Percentiles rank a stretch among this genome's conserved stretches.
phyloP scores from a whole-genome alignment of 2,888 invertebrate genomes.

The Eurytoma californica region DNA sequence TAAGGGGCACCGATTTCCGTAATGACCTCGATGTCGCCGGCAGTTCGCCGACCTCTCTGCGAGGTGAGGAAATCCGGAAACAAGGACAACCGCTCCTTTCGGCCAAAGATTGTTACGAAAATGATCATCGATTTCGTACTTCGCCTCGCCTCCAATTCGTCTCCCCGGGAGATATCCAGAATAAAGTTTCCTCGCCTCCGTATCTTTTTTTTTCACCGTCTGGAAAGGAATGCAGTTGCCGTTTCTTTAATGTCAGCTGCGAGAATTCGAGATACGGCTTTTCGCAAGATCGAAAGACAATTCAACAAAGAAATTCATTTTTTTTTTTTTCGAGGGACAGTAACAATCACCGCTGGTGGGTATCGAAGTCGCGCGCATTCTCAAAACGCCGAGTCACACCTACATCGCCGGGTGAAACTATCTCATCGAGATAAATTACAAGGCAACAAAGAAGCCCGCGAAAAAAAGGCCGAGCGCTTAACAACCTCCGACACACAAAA shows the following conservation, averaged over 20 bases:
- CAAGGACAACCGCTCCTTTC: constrained; percentile 44
- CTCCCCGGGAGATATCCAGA: not conserved
- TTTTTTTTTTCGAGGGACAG: too few species aligned
- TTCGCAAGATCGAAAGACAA: too few species aligned
- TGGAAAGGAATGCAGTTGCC: not conserved
- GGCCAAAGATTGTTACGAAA: not conserved
- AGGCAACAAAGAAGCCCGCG: not conserved
- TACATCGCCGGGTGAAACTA: not conserved
- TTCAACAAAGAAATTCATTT: too few species aligned
- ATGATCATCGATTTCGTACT: not conserved
- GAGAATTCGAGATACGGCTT: too few species aligned
- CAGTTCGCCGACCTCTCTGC: constrained; percentile 42
- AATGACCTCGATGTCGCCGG: constrained; percentile 41
- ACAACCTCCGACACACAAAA: constrained; percentile 14
- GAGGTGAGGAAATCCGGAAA: constrained; percentile 54
- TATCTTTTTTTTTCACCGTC: not conserved
- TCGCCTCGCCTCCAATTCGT: not conserved
- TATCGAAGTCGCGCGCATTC: not conserved
- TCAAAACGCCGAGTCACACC: not conserved
- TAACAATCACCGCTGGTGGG: too few species aligned
- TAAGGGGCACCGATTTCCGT: constrained; percentile 57
- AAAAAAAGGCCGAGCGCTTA: not conserved
- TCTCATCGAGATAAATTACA: constrained; percentile 15
- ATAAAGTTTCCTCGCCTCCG: not conserved
- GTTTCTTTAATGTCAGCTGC: too few species aligned